Percentiles rank a stretch among this genome's conserved stretches.
phyloP scores from a whole-genome alignment of 2,113 vertebrate genomes.

The Lathamus discolor region DNA sequence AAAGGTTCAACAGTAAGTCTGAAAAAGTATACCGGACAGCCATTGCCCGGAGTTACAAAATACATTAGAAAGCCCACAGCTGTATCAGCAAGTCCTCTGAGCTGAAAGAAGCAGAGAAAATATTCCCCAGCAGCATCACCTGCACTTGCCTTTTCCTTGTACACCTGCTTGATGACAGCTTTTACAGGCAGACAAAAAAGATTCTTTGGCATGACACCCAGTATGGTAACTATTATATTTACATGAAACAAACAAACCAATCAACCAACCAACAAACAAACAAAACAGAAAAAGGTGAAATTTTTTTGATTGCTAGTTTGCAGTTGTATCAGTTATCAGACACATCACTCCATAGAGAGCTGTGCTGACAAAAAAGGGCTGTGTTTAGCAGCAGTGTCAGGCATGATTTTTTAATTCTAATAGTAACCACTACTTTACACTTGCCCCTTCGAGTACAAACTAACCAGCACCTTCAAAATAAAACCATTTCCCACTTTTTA shows the following conservation, averaged over 20 bases:
- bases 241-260: background rate
- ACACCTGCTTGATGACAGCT: background rate
- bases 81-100: background rate
- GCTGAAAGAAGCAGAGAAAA: background rate
- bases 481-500: background rate
- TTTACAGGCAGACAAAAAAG: background rate
- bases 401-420: background rate
- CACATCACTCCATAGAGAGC: background rate
- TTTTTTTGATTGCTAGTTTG: background rate
- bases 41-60: background rate
- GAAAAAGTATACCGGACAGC: background rate
- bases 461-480: background rate
- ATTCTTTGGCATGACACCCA: background rate
- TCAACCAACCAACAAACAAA: background rate
- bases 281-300: background rate
- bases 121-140: fast-evolving
- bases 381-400: background rate
- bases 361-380: background rate
- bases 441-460: background rate
- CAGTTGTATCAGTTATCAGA: background rate
- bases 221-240: background rate
- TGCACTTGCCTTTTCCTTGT: background rate
- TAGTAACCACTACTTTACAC: background rate
- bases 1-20: background rate
- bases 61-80: background rate